These are phyloP conservation scores for Amniataba percoides DNA, from an alignment of 2,797 vertebrate genomes.

Conservation along the genomic window DNA sequence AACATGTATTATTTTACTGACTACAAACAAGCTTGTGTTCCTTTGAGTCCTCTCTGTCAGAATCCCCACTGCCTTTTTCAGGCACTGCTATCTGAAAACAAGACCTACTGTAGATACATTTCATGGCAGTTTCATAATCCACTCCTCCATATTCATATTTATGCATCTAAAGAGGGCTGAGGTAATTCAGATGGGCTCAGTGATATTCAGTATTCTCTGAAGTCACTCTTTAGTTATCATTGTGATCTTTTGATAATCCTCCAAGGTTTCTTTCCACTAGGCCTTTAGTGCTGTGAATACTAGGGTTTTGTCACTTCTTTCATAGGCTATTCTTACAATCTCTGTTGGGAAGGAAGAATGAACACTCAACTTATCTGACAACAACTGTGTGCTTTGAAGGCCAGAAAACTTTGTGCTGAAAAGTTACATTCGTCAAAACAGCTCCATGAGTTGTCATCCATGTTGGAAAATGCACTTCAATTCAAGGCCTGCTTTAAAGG, in stretches of 20 bases:
- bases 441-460: background rate
- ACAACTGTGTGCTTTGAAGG: constrained; percentile 25
- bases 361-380: constrained; percentile 12
- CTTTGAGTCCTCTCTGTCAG: background rate
- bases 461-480: constrained; percentile 29
- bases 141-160: background rate
- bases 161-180: background rate
- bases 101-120: background rate
- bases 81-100: background rate
- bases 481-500: constrained; percentile 61
- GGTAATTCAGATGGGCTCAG: background rate
- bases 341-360: constrained; percentile 21
- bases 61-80: background rate
- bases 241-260: constrained; percentile 15
- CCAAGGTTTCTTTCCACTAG: constrained; percentile 26
- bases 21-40: too few species aligned
- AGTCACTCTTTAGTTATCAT: background rate
- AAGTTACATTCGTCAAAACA: constrained; percentile 26
- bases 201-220: background rate
- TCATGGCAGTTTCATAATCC: background rate
- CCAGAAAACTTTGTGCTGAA: constrained; percentile 30
- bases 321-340: constrained; percentile 8
- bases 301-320: constrained; percentile 24
- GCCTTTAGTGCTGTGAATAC: constrained; percentile 9
- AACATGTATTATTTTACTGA: too few species aligned